Conservation (phyloP, 2,888 invertebrate genomes). For the Acheta domesticus region DNA sequence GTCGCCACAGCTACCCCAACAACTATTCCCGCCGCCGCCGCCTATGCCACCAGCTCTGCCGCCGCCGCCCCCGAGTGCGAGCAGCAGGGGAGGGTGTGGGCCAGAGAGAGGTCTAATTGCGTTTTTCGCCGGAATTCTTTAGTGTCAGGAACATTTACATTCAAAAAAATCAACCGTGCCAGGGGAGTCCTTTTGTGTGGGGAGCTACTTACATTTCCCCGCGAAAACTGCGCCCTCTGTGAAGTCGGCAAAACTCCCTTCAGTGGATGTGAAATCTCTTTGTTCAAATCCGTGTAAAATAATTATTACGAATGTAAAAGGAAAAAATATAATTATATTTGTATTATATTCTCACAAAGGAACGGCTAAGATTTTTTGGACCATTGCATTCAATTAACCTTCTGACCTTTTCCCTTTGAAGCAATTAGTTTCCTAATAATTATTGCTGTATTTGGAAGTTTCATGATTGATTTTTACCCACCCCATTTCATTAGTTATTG, state of each 20-base stretch:
- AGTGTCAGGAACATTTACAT: slow-evolving; percentile 18
- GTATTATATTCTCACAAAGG: not conserved
- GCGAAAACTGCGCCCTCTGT: not conserved
- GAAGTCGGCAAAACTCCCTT: not conserved
- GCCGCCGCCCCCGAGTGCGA: no score
- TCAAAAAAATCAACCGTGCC: not conserved
- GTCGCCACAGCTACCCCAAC: no score
- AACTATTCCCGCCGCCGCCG: no score
- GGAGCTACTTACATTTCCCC: not conserved
- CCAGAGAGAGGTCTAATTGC: slow-evolving; percentile 9
- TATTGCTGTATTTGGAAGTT: no score
- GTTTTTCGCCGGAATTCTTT: slow-evolving; percentile 18
- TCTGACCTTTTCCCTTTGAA: not conserved
- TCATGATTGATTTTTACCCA: no score
- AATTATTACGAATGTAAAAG: slow-evolving; percentile 4
- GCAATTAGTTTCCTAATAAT: no score
- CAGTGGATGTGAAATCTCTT: not conserved
- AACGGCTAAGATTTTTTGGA: not conserved
- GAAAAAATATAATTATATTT: slow-evolving; percentile 11
- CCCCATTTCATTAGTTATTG: no score
- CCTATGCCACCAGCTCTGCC: no score
- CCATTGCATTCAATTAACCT: not conserved
- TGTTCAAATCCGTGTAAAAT: not conserved
- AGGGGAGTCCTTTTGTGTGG: slow-evolving; percentile 18
- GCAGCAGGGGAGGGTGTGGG: not conserved